Evolutionary conservation across 2,797 vertebrate species (phyloP).

Genomic region (Anguilla obscura): DNA sequence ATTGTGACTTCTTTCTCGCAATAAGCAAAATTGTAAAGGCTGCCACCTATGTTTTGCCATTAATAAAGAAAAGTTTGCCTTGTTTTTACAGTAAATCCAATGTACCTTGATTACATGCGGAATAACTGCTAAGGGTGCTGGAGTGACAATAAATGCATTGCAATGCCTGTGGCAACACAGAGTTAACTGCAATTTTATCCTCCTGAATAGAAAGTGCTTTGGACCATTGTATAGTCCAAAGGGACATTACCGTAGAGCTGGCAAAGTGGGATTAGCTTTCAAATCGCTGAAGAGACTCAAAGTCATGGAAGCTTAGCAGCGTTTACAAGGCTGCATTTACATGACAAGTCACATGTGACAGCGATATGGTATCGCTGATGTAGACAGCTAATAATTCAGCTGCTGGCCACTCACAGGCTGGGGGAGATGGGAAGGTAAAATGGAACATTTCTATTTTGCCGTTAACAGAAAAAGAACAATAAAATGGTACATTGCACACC

Average conservation of each 20-base stretch:
- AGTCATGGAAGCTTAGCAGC: conserved; percentile 57
- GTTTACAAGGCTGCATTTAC: conserved; percentile 49
- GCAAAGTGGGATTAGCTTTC: conserved; percentile 61
- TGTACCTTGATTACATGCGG: background rate
- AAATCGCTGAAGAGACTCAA: conserved; percentile 48
- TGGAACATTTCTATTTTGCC: conserved; percentile 34
- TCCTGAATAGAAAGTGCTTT: conserved; percentile 55
- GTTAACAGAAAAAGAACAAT: conserved; percentile 34
- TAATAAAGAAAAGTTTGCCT: background rate
- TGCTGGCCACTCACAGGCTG: conserved; percentile 33
- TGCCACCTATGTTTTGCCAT: background rate
- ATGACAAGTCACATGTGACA: conserved; percentile 43
- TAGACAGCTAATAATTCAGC: conserved; percentile 39
- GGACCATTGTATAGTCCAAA: conserved; percentile 51
- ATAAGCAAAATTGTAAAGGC: background rate
- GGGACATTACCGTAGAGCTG: conserved; percentile 49
- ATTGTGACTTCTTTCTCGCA: background rate
- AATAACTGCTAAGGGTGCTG: conserved; percentile 4
- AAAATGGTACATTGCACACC: conserved; percentile 34
- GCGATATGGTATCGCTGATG: conserved; percentile 44
- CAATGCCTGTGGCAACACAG: conserved; percentile 12
- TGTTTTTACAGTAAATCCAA: conserved; percentile 12
- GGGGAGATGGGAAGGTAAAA: conserved; percentile 41
- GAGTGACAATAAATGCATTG: conserved; percentile 1
- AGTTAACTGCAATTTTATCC: conserved; percentile 45